Base-by-base conservation (phyloP, 1,140 invertebrate genomes). In the Lepidurus apus region DNA sequence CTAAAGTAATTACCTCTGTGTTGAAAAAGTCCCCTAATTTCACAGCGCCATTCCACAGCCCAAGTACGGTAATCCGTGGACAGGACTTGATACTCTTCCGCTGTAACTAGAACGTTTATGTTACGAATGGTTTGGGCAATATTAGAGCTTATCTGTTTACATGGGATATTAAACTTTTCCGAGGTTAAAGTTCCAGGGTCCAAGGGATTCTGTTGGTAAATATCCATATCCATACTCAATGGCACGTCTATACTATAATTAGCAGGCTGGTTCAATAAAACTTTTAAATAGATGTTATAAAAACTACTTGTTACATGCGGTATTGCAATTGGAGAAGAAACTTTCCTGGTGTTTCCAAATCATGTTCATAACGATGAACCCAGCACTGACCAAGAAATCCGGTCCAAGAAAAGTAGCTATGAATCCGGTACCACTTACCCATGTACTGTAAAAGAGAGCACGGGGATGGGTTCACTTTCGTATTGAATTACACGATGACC, bases 401-500 rank as follows among this genome's bases (percentile, higher is more conserved):
- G 0, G 76, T 26, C 77, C 44, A 77, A 42, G 76, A 77, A 47
- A 80, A 80, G 24, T 73, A 77, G 9, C 79, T 53, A 42, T 80
- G 76, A 44, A 73, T 73, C 47, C 77, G 79, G 21, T 78, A 80
- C 79, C 79, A 80, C 7, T 43, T 65, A 2, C 79, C 79, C 47
- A 78, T 74, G 47, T 80, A 80, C 79, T 80, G 44, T 26, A 77
- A 42, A 44, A n/a, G 21, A 11, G 9, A 11, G 17, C 34, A n/a
- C 24, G 10, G n/a, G 43, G 8, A 53, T 44, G 3, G 7, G n/a
- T 77, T n/a, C 21, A 43, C 24, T 44, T 42, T n/a, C 34, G 45
- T 7, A 17, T 65, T 21, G 21, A 13, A 65, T 77, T 53, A 73
- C 24, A 8, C 47, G 17, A 77, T 53, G 34, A 53, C 13, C 44